Base-by-base conservation (phyloP, 2,113 vertebrate genomes). In the Scopus umbretta region DNA sequence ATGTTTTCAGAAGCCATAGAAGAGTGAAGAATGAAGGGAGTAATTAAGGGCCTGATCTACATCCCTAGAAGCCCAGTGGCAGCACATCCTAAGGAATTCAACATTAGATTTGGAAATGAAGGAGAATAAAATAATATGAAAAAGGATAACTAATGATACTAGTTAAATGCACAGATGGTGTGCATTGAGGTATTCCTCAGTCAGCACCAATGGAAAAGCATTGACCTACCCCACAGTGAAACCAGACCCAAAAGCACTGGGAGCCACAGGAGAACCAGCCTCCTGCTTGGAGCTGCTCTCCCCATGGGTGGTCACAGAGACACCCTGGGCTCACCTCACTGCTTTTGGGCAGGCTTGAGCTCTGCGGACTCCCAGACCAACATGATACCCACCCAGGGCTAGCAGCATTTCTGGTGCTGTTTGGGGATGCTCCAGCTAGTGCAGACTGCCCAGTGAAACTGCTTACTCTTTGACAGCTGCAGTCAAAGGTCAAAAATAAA, bases 1-100 rank as follows among this genome's bases (percentile, higher is more conserved):
- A 36, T 8, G 8, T 92, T 56, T 81, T 72, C 52, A 71, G 47
- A 29, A 81, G 58, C 30, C 61, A 19, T 30, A 65, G 40, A 75
- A 76, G 19, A 89, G 15, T 50, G 21, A 90, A 79, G 47, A 90
- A 56, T 65, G 40, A 92, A 92, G 92, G 49, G 8, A 90, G 25
- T 63, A 82, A 81, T 91, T 88, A 93, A 86, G 36, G 26, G 8
- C 27, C 66, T 52, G 62, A 88, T 93, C 58, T 88, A 40, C 23
- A 67, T 67, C 38, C 22, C 59, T 63, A 11, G n/a, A 81, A 90
- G 26, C 50, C 47, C 45, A 70, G 25, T 58, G 36, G 55, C 66
- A 93, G 67, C 10, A 55, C 5, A 67, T 34, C 32, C 78, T 47
- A 42, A 49, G 29, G 38, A 81, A 87, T 66, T 59, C 47, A 56